Conservation (phyloP, 2,797 vertebrate genomes). For the Triplophysa bombifrons region DNA sequence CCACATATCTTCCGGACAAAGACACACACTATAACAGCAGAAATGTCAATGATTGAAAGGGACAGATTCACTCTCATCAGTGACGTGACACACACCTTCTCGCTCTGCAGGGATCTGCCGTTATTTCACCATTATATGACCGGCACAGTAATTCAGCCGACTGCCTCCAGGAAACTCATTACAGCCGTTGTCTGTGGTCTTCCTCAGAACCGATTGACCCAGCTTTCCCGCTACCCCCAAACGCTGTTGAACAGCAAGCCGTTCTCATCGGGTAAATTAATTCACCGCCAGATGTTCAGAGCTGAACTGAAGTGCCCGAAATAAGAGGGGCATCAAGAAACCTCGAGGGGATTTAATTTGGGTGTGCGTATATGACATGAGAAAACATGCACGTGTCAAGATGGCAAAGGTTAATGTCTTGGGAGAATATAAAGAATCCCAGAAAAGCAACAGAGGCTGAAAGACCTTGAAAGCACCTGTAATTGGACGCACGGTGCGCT, state of each 20-base stretch:
- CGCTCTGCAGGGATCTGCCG: constrained; percentile 23
- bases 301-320: background rate
- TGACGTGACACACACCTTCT: background rate
- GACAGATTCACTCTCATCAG: background rate
- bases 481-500: constrained; percentile 24
- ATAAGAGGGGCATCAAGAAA: background rate
- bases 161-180: constrained; percentile 45
- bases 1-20: background rate
- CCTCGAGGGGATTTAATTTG: constrained; percentile 16
- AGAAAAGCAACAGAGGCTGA: constrained; percentile 20
- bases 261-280: constrained; percentile 35
- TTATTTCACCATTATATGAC: constrained; percentile 25
- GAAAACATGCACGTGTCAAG: background rate
- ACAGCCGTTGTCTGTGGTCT: constrained; percentile 36
- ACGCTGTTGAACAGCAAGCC: constrained; percentile 9
- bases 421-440: background rate
- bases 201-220: constrained; percentile 42
- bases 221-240: constrained; percentile 24
- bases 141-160: constrained; percentile 21
- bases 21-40: background rate
- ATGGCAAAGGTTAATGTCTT: background rate
- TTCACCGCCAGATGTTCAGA: constrained; percentile 23
- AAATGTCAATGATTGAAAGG: background rate
- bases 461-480: constrained; percentile 13
- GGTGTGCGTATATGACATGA: background rate